A percentile compares a stretch with the other conserved stretches of the same genome.
phyloP scores from a whole-genome alignment of 2,113 vertebrate species.

The Tachuris rubrigastra region DNA sequence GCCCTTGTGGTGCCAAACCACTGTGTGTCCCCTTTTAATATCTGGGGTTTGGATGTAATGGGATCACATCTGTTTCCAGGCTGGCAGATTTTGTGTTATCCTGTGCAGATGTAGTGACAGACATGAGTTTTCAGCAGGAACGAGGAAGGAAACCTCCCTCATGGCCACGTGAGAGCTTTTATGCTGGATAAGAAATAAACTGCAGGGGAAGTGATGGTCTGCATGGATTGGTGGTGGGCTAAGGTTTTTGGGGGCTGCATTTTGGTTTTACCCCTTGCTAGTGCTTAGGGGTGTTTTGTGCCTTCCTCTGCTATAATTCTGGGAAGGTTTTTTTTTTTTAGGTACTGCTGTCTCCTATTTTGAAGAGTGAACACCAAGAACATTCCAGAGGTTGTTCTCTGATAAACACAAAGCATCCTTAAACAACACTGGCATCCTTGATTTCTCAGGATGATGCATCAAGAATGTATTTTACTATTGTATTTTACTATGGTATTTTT shows the following conservation, averaged over 20 bases:
- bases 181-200: not conserved
- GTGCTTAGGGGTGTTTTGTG: not conserved
- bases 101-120: fast-evolving
- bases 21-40: no score
- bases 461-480: not conserved
- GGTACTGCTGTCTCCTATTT: not conserved
- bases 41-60: fast-evolving
- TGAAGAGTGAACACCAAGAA: not conserved
- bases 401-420: no score
- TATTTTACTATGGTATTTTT: not conserved
- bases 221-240: not conserved
- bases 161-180: not conserved
- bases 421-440: no score
- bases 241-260: not conserved
- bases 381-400: no score
- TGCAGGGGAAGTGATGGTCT: not conserved
- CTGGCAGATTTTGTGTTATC: not conserved
- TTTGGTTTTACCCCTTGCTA: not conserved
- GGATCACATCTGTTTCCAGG: not conserved
- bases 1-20: not conserved
- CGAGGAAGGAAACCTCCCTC: fast-evolving
- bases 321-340: not conserved
- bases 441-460: not conserved
- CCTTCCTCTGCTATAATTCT: not conserved
- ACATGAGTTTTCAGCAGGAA: fast-evolving